Conservation (phyloP, 2,888 invertebrate genomes). For the Podabrus alpinus region DNA sequence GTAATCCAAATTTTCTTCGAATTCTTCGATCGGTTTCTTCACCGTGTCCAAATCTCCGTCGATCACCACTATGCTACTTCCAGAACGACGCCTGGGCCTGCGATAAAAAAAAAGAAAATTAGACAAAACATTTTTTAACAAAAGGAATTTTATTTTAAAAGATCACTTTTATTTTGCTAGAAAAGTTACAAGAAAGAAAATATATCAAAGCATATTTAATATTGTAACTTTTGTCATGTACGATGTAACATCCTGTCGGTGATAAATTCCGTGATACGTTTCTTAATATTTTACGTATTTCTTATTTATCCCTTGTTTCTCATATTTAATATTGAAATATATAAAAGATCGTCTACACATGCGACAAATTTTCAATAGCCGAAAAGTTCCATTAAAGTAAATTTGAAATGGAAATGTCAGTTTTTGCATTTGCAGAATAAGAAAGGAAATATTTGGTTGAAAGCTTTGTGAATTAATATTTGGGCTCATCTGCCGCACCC, state of each 20-base stretch:
- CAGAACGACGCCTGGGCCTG: conserved; percentile 81
- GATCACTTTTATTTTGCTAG: neutral
- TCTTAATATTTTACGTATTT: neutral
- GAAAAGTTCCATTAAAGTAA: neutral
- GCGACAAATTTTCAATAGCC: neutral
- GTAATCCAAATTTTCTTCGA: conserved; percentile 63
- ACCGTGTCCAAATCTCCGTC: conserved; percentile 71
- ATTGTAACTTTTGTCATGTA: neutral
- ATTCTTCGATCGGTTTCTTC: conserved; percentile 61
- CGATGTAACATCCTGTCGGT: neutral
- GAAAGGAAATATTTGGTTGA: neutral
- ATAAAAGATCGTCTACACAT: neutral
- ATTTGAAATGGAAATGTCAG: no score
- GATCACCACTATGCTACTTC: conserved; percentile 80
- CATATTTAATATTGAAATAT: neutral
- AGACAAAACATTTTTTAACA: neutral
- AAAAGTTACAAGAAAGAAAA: neutral
- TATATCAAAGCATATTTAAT: neutral
- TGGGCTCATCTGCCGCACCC: neutral
- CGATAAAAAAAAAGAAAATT: conserved; percentile 45
- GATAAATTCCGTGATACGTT: neutral
- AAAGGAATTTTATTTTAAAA: neutral
- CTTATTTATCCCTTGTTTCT: conserved; percentile 1
- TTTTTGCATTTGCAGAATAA: neutral
- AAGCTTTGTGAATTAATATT: neutral